Evolutionary conservation across 2,888 invertebrate species (phyloP).

Genomic region (Xiphydria camelus): DNA sequence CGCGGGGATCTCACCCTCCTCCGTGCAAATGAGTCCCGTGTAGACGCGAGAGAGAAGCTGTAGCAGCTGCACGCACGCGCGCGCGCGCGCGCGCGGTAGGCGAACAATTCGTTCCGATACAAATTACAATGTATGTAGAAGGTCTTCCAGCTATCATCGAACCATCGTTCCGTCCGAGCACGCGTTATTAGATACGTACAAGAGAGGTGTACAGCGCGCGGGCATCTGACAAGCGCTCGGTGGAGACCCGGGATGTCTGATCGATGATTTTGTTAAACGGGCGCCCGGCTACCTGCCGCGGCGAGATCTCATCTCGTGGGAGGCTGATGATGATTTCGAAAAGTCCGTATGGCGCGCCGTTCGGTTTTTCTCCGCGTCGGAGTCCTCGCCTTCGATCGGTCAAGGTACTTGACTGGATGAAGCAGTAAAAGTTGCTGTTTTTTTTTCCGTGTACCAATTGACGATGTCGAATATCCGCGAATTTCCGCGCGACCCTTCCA

Average conservation of each 20-base stretch:
- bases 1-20: too few relatives aligned
- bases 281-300: conserved; percentile 10
- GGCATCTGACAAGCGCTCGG: conserved; percentile 14
- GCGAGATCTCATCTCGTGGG: not conserved
- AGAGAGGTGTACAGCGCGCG: not conserved
- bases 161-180: conserved; percentile 12
- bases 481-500: not conserved
- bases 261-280: conserved; percentile 18
- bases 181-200: conserved; percentile 5
- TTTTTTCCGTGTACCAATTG: too few relatives aligned
- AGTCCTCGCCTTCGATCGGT: too few relatives aligned
- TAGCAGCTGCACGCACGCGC: too few relatives aligned
- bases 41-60: too few relatives aligned
- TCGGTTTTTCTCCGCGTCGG: too few relatives aligned
- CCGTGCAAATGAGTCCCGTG: conserved; percentile 13
- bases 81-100: too few relatives aligned
- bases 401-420: too few relatives aligned
- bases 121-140: conserved; percentile 16
- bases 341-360: too few relatives aligned
- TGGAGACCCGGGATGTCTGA: conserved; percentile 9
- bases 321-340: too few relatives aligned
- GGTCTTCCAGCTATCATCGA: conserved; percentile 18
- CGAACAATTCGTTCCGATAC: conserved; percentile 17
- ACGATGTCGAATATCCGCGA: not conserved
- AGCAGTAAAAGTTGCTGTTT: too few relatives aligned